Conservation (phyloP, 2,888 invertebrate genomes). For the Nymphalis urticae region DNA sequence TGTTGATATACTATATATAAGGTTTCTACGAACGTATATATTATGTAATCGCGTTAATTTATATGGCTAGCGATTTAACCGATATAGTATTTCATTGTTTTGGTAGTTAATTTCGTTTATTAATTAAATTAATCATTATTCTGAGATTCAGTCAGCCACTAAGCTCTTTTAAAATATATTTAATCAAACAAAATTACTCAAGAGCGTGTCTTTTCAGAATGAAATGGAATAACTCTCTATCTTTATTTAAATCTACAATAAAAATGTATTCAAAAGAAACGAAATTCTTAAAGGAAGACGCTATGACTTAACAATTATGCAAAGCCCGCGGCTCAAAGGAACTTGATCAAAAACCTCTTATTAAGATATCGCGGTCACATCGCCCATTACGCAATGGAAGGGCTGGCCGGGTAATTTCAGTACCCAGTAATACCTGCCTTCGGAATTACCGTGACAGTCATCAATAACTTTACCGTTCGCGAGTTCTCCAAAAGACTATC, state of each 20-base stretch:
- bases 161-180: too few relatives aligned
- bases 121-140: too few relatives aligned
- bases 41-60: too few relatives aligned
- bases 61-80: too few relatives aligned
- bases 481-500: slow-evolving; percentile 60
- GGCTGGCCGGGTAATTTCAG: slow-evolving; percentile 55
- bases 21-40: too few relatives aligned
- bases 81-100: too few relatives aligned
- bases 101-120: too few relatives aligned
- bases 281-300: slow-evolving; percentile 34
- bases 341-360: slow-evolving; percentile 76
- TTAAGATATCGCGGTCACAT: slow-evolving; percentile 78
- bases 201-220: background rate
- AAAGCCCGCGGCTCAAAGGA: slow-evolving; percentile 58
- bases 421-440: slow-evolving; percentile 53
- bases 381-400: slow-evolving; percentile 64
- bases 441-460: slow-evolving; percentile 67
- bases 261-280: background rate
- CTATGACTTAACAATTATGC: slow-evolving; percentile 71
- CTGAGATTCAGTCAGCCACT: too few relatives aligned
- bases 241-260: background rate
- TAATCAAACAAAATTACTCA: too few relatives aligned
- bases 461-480: slow-evolving; percentile 70
- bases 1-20: too few relatives aligned
- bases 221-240: background rate